These are phyloP conservation scores for Toxotes chatareus DNA, from an alignment of 2,113 vertebrate genomes.

Conservation along the genomic window DNA sequence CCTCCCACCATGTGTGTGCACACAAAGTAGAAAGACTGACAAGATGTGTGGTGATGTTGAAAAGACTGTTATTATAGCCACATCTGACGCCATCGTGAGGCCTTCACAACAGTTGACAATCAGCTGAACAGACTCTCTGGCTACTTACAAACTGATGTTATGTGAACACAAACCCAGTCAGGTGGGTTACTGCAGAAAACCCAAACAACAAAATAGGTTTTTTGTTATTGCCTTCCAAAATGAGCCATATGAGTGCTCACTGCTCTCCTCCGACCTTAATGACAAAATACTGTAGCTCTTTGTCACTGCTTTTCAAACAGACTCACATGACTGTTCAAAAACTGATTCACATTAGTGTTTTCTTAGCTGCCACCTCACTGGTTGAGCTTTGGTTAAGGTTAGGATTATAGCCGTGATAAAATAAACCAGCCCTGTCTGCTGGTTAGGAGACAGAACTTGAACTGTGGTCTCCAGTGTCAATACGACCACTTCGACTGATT, in stretches of 20 bases:
- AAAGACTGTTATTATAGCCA: not conserved
- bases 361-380: not conserved
- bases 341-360: not conserved
- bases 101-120: not conserved
- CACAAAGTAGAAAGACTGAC: not conserved
- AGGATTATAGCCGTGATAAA: not conserved
- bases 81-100: not conserved
- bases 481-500: too few relatives aligned
- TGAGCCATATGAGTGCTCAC: too few relatives aligned
- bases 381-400: not conserved
- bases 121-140: not conserved
- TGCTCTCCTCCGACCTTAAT: not conserved
- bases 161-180: not conserved
- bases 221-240: not conserved
- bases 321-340: not conserved
- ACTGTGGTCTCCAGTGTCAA: too few relatives aligned
- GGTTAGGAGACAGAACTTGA: too few relatives aligned
- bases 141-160: not conserved
- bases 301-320: not conserved
- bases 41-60: not conserved
- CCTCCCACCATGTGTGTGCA: not conserved
- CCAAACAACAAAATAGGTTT: not conserved
- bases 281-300: not conserved
- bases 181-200: not conserved
- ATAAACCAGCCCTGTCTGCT: not conserved